Conservation (phyloP, 1,140 invertebrate genomes). For the Araneus ventricosus region DNA sequence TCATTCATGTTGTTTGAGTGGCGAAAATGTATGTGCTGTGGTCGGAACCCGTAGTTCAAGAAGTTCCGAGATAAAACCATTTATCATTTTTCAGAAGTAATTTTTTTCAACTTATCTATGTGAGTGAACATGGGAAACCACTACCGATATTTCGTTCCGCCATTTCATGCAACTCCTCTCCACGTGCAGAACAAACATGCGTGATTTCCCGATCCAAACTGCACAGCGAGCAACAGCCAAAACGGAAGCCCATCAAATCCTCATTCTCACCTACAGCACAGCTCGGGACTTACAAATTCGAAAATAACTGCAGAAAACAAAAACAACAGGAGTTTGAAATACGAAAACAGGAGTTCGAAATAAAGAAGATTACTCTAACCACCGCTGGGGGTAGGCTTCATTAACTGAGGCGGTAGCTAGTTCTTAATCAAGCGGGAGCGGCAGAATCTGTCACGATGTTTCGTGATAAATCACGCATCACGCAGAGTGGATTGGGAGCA, state of each 20-base stretch:
- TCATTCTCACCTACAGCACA: neutral
- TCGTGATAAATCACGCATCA: slow-evolving; percentile 72
- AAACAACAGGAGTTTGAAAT: neutral
- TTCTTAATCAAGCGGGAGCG: slow-evolving; percentile 74
- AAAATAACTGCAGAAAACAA: neutral
- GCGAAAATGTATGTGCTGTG: too few species aligned
- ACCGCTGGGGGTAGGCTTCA: slow-evolving; percentile 64
- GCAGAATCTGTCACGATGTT: slow-evolving; percentile 68
- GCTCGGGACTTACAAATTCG: neutral
- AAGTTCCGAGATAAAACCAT: too few species aligned
- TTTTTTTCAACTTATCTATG: too few species aligned
- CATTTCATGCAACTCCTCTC: too few species aligned
- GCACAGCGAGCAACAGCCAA: neutral
- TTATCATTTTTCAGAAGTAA: too few species aligned
- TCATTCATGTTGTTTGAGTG: too few species aligned
- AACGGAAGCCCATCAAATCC: neutral
- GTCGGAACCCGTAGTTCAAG: too few species aligned
- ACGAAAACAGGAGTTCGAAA: neutral
- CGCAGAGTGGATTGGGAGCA: slow-evolving; percentile 63
- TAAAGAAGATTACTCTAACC: neutral
- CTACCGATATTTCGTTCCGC: too few species aligned
- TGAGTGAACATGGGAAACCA: too few species aligned
- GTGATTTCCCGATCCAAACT: too few species aligned
- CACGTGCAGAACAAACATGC: too few species aligned
- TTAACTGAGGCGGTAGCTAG: slow-evolving; percentile 67